Evolutionary conservation across 2,888 invertebrate species (phyloP), one percentile per base, ranked within the genome.

Genomic region (Monochamus alternatus): DNA sequence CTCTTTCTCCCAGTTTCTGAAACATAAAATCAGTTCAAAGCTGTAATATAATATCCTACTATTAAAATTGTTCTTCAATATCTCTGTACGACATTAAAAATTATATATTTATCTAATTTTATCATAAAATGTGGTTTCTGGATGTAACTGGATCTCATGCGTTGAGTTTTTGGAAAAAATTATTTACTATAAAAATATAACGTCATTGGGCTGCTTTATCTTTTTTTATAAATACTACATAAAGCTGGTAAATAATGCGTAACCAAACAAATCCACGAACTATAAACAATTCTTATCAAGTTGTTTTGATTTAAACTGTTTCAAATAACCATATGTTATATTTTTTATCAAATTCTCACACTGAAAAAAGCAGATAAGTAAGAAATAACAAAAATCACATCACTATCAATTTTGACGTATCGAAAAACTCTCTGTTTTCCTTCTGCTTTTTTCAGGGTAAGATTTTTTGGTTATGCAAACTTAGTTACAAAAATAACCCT

Each of bases 1-100:
- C 87, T 94, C 93, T 59, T 89, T 85, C 52, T 91, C 88, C 94
- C 94, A 94, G 72, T 92, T 87, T 80, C 91, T 91, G 79, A 66
- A 68, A 78, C 9, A 12, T n/a, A 9, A 63, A 22, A 38, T 38
- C 22, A 22, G 9, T 38, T 38, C 38, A 38, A 5, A 38, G 38
- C 22, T 22, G 22, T 22, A 22, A 22, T 1, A 22, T 1, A 22
- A 22, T 22, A 0, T 22, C 22, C 22, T 22, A 1, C 22, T 22
- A 22, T 22, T 22, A 22, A 22, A 22, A 22, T 1, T 22, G 22
- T 22, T 22, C 22, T 22, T 22, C 22, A 22, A 22, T 22, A 22
- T 22, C 22, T 22, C 22, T 22, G 22, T 22, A 22, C 22, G 22
- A 22, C 22, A 22, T 22, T 22, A 22, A 22, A 38, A 38, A 1